Evolutionary conservation across 1,140 invertebrate genomes (phyloP).

Genomic region (Argopecten irradians): DNA sequence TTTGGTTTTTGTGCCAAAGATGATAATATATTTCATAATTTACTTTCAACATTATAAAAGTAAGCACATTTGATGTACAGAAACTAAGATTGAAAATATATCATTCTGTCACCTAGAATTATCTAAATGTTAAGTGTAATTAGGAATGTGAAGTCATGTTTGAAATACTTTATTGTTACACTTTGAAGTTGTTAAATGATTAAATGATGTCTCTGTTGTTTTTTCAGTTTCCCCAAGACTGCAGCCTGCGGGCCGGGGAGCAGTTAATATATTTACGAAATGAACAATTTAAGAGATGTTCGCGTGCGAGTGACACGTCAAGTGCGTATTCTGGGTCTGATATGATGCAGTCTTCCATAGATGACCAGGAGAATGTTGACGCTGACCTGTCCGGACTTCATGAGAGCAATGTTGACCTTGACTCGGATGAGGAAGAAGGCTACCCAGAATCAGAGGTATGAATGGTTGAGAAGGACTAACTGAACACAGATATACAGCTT

Average conservation of each 20-base stretch:
- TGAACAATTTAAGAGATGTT: conserved; percentile 87
- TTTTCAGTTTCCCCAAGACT: conserved; percentile 67
- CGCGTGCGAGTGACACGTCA: conserved; percentile 94
- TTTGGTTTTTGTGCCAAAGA: no score
- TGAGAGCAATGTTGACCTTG: conserved; percentile 93
- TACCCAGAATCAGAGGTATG: conserved; percentile 89
- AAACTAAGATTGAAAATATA: no score
- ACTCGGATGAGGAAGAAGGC: conserved; percentile 86
- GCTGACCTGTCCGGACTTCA: conserved; percentile 90
- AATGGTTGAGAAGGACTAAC: not conserved
- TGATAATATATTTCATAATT: no score
- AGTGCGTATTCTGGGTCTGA: conserved; percentile 95
- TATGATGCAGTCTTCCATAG: conserved; percentile 88
- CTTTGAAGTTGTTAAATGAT: no score
- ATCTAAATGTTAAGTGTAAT: no score
- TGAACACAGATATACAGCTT: no score
- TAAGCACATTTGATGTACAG: no score
- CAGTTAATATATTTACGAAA: conserved; percentile 72
- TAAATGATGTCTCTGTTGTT: conserved; percentile 39
- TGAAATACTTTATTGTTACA: no score
- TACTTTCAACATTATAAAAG: no score
- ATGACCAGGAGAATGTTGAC: conserved; percentile 82
- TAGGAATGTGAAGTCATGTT: no score
- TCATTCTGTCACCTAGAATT: no score
- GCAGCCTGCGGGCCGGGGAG: conserved; percentile 68